Conservation (phyloP, 2,113 vertebrate genomes). For the Pteronura brasiliensis region DNA sequence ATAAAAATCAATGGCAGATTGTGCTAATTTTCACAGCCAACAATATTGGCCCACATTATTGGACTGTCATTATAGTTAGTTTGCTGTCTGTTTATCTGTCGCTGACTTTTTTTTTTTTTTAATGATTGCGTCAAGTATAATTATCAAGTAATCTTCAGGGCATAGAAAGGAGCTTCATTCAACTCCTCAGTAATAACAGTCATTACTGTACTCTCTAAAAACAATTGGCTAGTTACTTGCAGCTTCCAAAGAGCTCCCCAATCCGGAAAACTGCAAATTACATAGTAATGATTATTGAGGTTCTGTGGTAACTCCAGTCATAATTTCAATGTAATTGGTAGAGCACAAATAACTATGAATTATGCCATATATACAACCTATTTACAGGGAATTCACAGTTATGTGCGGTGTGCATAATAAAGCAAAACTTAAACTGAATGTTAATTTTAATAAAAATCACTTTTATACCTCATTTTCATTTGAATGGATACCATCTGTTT, state of each 20-base stretch:
- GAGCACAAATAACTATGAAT: constrained; percentile 60
- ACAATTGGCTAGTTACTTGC: constrained; percentile 60
- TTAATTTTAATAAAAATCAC: constrained; percentile 61
- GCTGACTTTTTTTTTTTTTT: constrained; percentile 19
- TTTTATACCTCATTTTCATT: constrained; percentile 41
- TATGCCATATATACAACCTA: constrained; percentile 28
- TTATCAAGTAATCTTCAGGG: constrained; percentile 69
- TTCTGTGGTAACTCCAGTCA: constrained; percentile 45
- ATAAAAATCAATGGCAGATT: constrained; percentile 62
- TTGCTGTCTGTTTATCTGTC: constrained; percentile 53
- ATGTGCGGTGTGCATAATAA: constrained; percentile 26
- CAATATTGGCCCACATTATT: constrained; percentile 61
- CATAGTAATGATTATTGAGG: constrained; percentile 61
- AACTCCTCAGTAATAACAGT: constrained; percentile 65
- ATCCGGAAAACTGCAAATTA: constrained; percentile 67
- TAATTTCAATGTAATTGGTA: constrained; percentile 64
- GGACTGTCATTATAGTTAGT: constrained; percentile 45
- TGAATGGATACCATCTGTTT: constrained; percentile 49
- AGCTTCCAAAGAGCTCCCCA: constrained; percentile 62
- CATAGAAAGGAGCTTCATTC: constrained; percentile 62
- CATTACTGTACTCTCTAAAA: constrained; percentile 70
- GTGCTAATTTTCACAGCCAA: constrained; percentile 65
- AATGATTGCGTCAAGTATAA: constrained; percentile 62
- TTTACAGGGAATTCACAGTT: constrained; percentile 54
- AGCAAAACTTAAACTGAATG: constrained; percentile 54